A percentile compares a stretch with the other conserved stretches of the same genome.
These are phyloP conservation scores for Lepeophtheirus salmonis DNA, from an alignment of 1,140 invertebrate species.

Conservation along the genomic window DNA sequence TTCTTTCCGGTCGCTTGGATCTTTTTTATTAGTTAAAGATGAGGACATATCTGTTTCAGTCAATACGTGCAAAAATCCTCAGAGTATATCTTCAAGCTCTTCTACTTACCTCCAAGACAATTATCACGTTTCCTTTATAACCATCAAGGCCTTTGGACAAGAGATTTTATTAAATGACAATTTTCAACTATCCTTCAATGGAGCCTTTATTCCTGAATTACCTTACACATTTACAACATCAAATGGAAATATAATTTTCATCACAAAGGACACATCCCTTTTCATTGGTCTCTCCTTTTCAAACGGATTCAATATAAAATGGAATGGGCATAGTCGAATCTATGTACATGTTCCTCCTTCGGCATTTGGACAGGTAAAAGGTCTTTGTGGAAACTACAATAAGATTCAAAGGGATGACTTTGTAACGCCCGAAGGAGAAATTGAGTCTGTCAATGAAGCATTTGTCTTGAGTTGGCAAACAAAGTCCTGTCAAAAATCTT, in stretches of 20 bases:
- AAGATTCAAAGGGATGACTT: conserved; percentile 72
- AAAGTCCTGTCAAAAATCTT: neutral
- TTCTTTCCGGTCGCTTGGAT: neutral
- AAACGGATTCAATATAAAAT: conserved; percentile 57
- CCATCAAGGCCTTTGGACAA: neutral
- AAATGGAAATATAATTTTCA: neutral
- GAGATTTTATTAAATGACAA: neutral
- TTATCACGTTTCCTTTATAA: neutral
- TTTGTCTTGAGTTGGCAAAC: conserved; percentile 80
- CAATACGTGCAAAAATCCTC: neutral
- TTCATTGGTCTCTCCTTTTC: conserved; percentile 29
- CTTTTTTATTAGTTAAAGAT: neutral
- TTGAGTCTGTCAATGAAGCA: conserved; percentile 28
- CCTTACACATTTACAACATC: neutral
- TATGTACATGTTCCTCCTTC: conserved; percentile 56
- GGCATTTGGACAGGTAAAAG: conserved; percentile 43
- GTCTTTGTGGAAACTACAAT: conserved; percentile 72
- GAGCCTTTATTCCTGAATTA: neutral
- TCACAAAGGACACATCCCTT: neutral
- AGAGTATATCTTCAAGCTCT: neutral
- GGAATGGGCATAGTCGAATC: conserved; percentile 56
- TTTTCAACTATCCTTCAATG: neutral
- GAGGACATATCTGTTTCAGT: neutral
- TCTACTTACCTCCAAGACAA: neutral
- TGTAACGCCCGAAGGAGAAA: conserved; percentile 57